phyloP scores from a whole-genome alignment of 2,797 vertebrate genomes.

The Enoplosus armatus region DNA sequence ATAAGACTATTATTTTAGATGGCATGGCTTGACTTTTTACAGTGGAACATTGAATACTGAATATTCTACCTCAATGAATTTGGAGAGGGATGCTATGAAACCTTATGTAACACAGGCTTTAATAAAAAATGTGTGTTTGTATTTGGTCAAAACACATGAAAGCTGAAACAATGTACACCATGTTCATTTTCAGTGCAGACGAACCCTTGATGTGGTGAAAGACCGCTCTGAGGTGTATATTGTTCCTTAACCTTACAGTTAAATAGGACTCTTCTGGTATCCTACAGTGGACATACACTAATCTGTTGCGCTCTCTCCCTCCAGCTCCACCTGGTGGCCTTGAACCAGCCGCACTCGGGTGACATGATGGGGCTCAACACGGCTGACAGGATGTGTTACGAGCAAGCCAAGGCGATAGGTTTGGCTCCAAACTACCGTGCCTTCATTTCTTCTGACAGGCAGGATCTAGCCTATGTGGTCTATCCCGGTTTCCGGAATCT shows the following conservation, averaged over 20 bases:
- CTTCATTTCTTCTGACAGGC: constrained; percentile 91
- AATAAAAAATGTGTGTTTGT: neutral
- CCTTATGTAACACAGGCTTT: neutral
- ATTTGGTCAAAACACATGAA: neutral
- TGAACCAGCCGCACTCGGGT: constrained; percentile 92
- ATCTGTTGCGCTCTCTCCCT: neutral
- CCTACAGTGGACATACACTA: neutral
- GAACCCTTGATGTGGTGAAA: neutral
- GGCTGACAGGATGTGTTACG: constrained; percentile 92
- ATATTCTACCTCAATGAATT: neutral
- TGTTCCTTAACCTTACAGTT: neutral
- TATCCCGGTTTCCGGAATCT: constrained; percentile 76
- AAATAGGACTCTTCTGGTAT: neutral
- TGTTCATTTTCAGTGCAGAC: neutral
- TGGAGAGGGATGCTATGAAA: neutral
- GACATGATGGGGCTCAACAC: constrained; percentile 85
- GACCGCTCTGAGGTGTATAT: neutral
- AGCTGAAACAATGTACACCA: no score
- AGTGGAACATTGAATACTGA: neutral
- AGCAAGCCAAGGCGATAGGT: constrained; percentile 93
- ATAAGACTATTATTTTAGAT: neutral
- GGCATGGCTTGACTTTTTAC: neutral
- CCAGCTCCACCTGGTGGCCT: constrained; percentile 93
- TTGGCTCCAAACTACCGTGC: constrained; percentile 91
- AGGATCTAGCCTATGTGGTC: constrained; percentile 82